These are phyloP conservation scores for Pachyseris speciosa DNA, from an alignment of 64 coral and sea anemone genomes.

Conservation along the genomic window DNA sequence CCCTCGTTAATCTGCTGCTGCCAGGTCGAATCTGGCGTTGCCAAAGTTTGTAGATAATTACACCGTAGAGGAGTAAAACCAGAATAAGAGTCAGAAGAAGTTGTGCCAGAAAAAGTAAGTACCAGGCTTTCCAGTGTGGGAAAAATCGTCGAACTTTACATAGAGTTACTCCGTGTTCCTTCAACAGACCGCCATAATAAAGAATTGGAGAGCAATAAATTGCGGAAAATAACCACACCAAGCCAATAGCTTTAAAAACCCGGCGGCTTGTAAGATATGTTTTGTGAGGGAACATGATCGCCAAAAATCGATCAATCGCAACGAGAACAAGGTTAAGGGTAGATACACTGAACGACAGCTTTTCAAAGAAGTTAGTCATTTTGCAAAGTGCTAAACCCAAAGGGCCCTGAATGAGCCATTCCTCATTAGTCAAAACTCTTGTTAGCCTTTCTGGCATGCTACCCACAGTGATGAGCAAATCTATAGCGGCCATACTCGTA, in stretches of 20 bases:
- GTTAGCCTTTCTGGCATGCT: slow-evolving; percentile 56
- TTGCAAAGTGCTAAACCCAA: slow-evolving; percentile 42
- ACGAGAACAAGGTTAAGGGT: slow-evolving; percentile 17
- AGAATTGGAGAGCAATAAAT: slow-evolving; percentile 38
- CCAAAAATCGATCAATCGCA: slow-evolving; percentile 61
- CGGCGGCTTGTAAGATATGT: slow-evolving; percentile 9
- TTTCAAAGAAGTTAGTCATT: slow-evolving; percentile 54
- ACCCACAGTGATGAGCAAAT: slow-evolving; percentile 38
- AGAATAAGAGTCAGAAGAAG: slow-evolving; percentile 15
- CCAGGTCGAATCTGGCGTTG: neutral
- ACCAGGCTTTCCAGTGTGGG: slow-evolving; percentile 37
- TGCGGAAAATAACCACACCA: slow-evolving; percentile 19
- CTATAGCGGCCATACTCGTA: slow-evolving; percentile 49
- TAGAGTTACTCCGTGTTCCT: neutral
- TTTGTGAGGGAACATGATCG: slow-evolving; percentile 24
- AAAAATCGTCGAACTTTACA: slow-evolving; percentile 62
- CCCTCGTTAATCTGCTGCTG: neutral
- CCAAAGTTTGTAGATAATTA: slow-evolving; percentile 37
- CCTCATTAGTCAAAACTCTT: slow-evolving; percentile 24
- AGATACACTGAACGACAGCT: slow-evolving; percentile 32
- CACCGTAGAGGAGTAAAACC: slow-evolving; percentile 34
- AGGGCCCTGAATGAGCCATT: slow-evolving; percentile 30
- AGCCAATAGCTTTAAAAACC: neutral
- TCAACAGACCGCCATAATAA: slow-evolving; percentile 16
- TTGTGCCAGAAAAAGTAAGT: slow-evolving; percentile 20